Evolutionary conservation across 1,140 invertebrate species (phyloP).

Genomic region (Cydia pomonella): DNA sequence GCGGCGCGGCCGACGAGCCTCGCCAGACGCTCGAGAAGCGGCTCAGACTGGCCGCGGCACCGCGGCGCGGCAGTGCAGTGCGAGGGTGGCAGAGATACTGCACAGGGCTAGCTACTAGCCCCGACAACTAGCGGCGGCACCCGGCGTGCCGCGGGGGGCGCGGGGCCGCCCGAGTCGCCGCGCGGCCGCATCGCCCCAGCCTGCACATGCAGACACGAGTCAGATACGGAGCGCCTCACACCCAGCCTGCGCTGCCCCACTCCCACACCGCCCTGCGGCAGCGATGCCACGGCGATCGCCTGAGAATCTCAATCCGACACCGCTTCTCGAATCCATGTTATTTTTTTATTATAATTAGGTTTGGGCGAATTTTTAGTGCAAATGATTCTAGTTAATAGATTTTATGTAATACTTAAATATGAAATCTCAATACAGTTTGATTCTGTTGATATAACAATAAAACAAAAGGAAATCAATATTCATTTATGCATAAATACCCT

Average conservation of each 20-base stretch:
- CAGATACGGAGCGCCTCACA: conserved; percentile 44
- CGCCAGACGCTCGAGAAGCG: conserved; percentile 65
- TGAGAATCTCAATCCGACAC: conserved; percentile 60
- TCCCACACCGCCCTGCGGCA: conserved; percentile 39
- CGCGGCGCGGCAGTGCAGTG: conserved; percentile 28
- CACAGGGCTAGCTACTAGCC: conserved; percentile 61
- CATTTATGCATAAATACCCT: conserved; percentile 30
- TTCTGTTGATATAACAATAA: conserved; percentile 16
- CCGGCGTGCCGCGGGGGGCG: conserved; percentile 42
- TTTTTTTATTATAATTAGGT: conserved; percentile 4
- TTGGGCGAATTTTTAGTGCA: conserved; percentile 1
- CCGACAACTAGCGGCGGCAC: conserved; percentile 61
- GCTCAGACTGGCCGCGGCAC: conserved; percentile 69
- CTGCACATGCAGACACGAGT: conserved; percentile 73
- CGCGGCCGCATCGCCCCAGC: conserved; percentile 66
- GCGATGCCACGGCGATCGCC: conserved; percentile 40
- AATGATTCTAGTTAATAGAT: not conserved
- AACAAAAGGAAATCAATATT: conserved; percentile 38
- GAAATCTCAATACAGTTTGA: conserved; percentile 4
- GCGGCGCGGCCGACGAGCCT: conserved; percentile 53
- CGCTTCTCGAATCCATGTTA: conserved; percentile 60
- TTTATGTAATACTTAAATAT: conserved; percentile 10
- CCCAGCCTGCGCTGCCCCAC: conserved; percentile 34
- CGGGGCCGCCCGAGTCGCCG: conserved; percentile 61
- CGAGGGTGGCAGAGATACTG: conserved; percentile 47